Percentiles rank a stretch among this genome's conserved stretches.
phyloP scores from a whole-genome alignment of 2,888 invertebrate genomes.

The Orchesellides sinensis region DNA sequence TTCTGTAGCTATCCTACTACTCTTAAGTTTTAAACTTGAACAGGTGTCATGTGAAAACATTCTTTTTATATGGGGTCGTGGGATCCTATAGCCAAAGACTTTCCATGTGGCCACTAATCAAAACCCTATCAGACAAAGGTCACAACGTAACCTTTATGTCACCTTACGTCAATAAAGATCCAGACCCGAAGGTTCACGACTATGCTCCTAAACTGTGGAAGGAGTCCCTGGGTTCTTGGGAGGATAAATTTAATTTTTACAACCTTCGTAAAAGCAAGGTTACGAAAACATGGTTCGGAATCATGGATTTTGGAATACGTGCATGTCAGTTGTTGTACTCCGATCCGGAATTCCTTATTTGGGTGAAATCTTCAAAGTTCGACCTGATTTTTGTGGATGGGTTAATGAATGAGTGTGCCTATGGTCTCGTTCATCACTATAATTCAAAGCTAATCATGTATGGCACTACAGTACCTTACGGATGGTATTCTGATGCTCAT shows the following conservation, averaged over 20 bases:
- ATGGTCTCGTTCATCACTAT: slow-evolving; percentile 47
- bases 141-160: slow-evolving; percentile 49
- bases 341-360: slow-evolving; percentile 43
- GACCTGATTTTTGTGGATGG: slow-evolving; percentile 67
- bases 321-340: slow-evolving; percentile 37
- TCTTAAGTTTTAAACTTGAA: no score
- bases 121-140: slow-evolving; percentile 41
- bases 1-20: no score
- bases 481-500: slow-evolving; percentile 51
- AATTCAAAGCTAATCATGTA: slow-evolving; percentile 48
- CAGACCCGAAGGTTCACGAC: slow-evolving; percentile 9
- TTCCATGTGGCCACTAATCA: slow-evolving; percentile 36
- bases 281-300: not conserved
- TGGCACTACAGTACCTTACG: slow-evolving; percentile 41
- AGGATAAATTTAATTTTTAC: not conserved
- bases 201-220: slow-evolving; percentile 8
- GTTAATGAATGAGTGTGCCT: slow-evolving; percentile 60
- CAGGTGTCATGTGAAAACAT: slow-evolving; percentile 42
- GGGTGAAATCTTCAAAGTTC: slow-evolving; percentile 51
- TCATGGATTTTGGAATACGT: not conserved
- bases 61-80: slow-evolving; percentile 15
- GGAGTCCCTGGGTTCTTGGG: not conserved
- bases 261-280: not conserved
- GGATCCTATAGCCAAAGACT: slow-evolving; percentile 31
- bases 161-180: not conserved